These are phyloP conservation scores for Aelia acuminata DNA, from an alignment of 2,888 invertebrate species.

Conservation along the genomic window DNA sequence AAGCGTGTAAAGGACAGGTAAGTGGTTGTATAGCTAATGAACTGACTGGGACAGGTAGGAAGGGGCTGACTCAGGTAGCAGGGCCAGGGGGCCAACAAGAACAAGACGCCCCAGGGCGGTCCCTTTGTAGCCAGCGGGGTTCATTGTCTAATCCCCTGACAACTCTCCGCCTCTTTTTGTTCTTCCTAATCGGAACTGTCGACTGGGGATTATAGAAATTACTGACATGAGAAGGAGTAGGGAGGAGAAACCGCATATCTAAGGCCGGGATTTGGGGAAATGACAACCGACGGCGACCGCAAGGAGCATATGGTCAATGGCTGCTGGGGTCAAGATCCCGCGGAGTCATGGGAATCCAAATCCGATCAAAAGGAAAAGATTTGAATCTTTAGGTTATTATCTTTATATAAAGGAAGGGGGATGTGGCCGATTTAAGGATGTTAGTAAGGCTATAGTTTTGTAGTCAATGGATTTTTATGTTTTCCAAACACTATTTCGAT, in stretches of 20 bases:
- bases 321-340: neutral
- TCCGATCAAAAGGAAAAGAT: neutral
- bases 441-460: neutral
- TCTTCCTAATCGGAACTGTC: constrained; percentile 21
- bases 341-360: neutral
- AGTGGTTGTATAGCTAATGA: constrained; percentile 8
- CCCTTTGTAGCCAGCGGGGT: neutral
- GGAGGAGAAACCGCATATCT: neutral
- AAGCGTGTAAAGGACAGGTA: constrained; percentile 30
- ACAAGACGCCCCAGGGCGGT: neutral
- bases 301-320: neutral
- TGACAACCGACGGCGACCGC: neutral
- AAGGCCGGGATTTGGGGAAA: neutral
- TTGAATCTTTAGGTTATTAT: neutral
- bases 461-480: neutral
- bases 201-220: constrained; percentile 30
- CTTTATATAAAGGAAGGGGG: neutral
- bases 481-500: too few species aligned
- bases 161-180: neutral
- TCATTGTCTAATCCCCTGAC: neutral
- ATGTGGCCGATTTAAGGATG: neutral
- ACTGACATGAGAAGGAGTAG: neutral
- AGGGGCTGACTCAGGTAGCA: constrained; percentile 5
- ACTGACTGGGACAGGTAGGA: neutral
- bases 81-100: neutral